Base-by-base conservation (phyloP, 2,888 invertebrate species). In the Gisinianus flammeolus region DNA sequence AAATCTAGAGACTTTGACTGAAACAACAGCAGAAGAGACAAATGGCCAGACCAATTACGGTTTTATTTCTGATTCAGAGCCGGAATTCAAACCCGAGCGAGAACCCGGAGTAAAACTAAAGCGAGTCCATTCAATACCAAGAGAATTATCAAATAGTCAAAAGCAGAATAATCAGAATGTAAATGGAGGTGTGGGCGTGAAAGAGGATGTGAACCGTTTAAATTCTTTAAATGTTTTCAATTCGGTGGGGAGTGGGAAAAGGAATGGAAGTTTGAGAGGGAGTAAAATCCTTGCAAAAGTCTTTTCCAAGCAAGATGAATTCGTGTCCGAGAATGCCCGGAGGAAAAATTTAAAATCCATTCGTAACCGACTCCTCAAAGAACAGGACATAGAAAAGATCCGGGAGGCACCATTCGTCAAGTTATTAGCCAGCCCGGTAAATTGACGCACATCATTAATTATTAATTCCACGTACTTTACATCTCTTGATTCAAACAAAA, bases 381-480 rank as follows among this genome's bases (percentile, higher is more conserved):
- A 58, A 19, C 33, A 31, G 24, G 76, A 70, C 12, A 1, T 1
- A 2, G 62, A 58, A 16, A 76, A 58, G 70, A 76, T 76, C 62
- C 68, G 69, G 69, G 76, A 76, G 69, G 69, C 58, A 3, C 2
- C 19, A 12, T 76, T 76, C 30, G 69, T 76, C 58, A 69, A 76
- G 5, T 16, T 44, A 4, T 35, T 66, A n/a, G 12, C 6, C 10
- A 35, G 30, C 24, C 12, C 62, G 73, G 73, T 73, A 30, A 31
- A 52, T 26, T 58, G 22, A 58, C 22, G 5, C 12, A n/a, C 62
- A 22, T 58, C n/a, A 12, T 58, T 58, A 64, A 28, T 8, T 24
- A 19, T 64, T 64, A 16, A 58, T 58, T 58, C 62, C 8, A 58
- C n/a, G n/a, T n/a, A 22, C 8, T n/a, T 24, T 22, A 16, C 6